phyloP scores from a whole-genome alignment of 2,797 vertebrate genomes.

The Hyperoplus lanceolatus region DNA sequence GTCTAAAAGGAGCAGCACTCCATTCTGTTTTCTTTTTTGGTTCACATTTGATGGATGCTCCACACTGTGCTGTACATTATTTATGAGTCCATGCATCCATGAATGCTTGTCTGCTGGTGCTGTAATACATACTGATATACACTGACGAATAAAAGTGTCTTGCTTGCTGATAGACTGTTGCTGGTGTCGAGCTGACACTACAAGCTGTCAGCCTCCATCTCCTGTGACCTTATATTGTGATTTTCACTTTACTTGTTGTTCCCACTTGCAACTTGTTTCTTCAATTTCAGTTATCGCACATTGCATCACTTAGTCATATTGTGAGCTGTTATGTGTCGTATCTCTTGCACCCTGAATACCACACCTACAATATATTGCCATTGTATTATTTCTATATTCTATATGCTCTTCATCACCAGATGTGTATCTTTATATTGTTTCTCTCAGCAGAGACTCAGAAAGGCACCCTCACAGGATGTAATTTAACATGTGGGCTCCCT shows the following conservation, averaged over 20 bases:
- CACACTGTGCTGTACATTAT: background rate
- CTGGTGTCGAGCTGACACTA: background rate
- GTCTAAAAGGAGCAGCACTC: background rate
- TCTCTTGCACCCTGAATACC: constrained; percentile 18
- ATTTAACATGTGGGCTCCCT: constrained; percentile 33
- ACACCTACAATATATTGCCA: constrained; percentile 1
- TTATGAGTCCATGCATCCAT: background rate
- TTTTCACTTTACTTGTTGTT: background rate
- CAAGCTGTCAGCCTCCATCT: constrained; percentile 1
- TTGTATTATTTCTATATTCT: constrained; percentile 40
- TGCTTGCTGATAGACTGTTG: constrained; percentile 9
- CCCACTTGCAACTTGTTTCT: constrained; percentile 10
- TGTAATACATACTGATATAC: background rate
- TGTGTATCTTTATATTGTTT: constrained; percentile 57
- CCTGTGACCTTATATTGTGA: constrained; percentile 25
- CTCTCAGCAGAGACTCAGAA: constrained; percentile 28
- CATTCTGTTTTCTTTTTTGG: background rate
- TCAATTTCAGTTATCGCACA: constrained; percentile 24
- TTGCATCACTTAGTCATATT: constrained; percentile 22
- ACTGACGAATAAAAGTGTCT: constrained; percentile 1
- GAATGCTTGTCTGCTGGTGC: background rate
- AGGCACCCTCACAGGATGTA: background rate
- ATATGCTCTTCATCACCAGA: constrained; percentile 43
- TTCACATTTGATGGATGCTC: background rate
- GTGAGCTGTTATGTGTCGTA: constrained; percentile 34